Base-by-base conservation (phyloP, 1,140 invertebrate species). In the Papilio polyxenes region DNA sequence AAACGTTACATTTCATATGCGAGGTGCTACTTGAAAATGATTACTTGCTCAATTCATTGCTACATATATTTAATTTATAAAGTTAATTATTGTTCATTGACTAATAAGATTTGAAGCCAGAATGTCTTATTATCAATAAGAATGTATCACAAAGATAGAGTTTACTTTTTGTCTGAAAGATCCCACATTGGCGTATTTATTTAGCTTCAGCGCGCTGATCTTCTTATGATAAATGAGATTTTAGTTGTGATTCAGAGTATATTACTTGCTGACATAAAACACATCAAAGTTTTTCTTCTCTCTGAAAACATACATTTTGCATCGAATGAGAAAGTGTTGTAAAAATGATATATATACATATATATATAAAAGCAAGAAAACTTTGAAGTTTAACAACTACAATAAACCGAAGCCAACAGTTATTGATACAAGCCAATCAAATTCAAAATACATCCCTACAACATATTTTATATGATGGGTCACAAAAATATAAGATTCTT, bases 1-100 rank as follows among this genome's bases (percentile, higher is more conserved):
- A 69, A 80, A 62, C 62, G 59, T 31, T 65, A 65, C 78, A 80
- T 65, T 69, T 80, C 7, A 80, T 44, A 20, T 51, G 20, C 2
- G 53, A 77, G 31, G 65, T 37, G 23, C 31, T 72, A 40, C 13
- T 72, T 72, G 31, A 72, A 72, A 65, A 65, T 65, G 62, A 31
- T 59, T 20, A 31, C 65, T 37, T 5, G 31, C 11, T 37, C n/a
- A 59, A 59, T 9, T 72, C 11, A 37, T 5, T 17, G 4, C 23
- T 37, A 37, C 3, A 72, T 6, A 17, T 13, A 72, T 15, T 37
- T 72, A 65, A 0, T 10, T 23, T 31, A 65, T 65, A 31, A 3
- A 65, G 31, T 65, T 31, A 65, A 65, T 11, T 23, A 31, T 31
- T 31, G 23, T 31, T 2, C 23, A 31, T 65, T 31, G 23, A 31